Evolutionary conservation across 2,888 invertebrate species (phyloP).

Genomic region (Beris chalybata): DNA sequence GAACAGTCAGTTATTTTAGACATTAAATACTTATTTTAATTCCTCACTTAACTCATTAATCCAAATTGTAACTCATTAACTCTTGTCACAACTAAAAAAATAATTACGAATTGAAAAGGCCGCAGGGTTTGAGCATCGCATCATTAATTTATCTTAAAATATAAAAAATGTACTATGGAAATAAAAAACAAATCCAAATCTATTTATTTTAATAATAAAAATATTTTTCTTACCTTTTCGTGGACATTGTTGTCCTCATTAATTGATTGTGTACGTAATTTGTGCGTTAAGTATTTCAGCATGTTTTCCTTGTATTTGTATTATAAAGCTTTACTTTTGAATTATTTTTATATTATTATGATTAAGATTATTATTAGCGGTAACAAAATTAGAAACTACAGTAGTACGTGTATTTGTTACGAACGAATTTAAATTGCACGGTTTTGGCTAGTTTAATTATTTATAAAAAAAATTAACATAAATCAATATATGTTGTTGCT

Average conservation of each 20-base stretch:
- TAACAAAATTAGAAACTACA: not conserved
- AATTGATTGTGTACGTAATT: slow-evolving; percentile 46
- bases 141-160: too few species aligned
- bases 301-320: slow-evolving; percentile 40
- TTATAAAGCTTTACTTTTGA: not conserved
- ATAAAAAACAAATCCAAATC: too few species aligned
- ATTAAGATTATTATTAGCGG: not conserved
- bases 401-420: not conserved
- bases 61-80: too few species aligned
- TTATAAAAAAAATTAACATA: slow-evolving; percentile 31
- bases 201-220: not conserved
- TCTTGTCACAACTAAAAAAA: too few species aligned
- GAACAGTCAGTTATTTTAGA: too few species aligned
- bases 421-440: slow-evolving; percentile 4
- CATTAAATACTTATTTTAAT: too few species aligned
- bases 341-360: not conserved
- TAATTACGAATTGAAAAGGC: too few species aligned
- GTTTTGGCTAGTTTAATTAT: slow-evolving; percentile 22
- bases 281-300: slow-evolving; percentile 47
- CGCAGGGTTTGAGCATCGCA: too few species aligned
- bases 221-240: slow-evolving; percentile 40
- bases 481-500: slow-evolving; percentile 1
- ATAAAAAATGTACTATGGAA: too few species aligned
- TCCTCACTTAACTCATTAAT: too few species aligned
- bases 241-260: slow-evolving; percentile 43